Conservation (phyloP, 1,140 invertebrate species). For the Drosophila rufa region DNA sequence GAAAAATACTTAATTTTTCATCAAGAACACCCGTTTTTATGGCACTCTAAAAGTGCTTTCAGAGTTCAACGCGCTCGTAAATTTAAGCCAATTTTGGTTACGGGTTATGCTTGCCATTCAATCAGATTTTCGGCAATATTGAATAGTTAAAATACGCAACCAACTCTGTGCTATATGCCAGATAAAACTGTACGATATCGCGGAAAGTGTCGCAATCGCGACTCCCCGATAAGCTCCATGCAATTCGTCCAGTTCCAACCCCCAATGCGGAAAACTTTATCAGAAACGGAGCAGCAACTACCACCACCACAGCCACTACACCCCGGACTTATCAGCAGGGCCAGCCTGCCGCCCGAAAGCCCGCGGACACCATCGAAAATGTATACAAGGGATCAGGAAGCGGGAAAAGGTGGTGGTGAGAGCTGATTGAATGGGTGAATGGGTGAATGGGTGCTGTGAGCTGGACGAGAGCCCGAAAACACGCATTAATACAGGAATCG, state of each 20-base stretch:
- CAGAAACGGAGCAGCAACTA: slow-evolving; percentile 36
- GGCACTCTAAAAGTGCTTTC: neutral
- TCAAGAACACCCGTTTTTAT: neutral
- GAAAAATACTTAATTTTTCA: neutral
- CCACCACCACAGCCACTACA: slow-evolving; percentile 38
- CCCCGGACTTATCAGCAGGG: slow-evolving; percentile 38
- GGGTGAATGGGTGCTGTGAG: slow-evolving; percentile 25
- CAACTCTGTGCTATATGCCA: neutral
- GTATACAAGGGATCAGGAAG: slow-evolving; percentile 22
- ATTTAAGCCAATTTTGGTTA: neutral
- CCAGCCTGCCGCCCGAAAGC: slow-evolving; percentile 14
- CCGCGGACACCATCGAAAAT: slow-evolving; percentile 22
- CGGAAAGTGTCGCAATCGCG: slow-evolving; percentile 8
- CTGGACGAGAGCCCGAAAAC: slow-evolving; percentile 12
- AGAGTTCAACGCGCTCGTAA: neutral
- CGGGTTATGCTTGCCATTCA: neutral
- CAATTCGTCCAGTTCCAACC: slow-evolving; percentile 62
- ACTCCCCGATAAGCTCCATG: slow-evolving; percentile 44
- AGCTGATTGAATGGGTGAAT: slow-evolving; percentile 36
- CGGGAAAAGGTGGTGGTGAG: slow-evolving; percentile 36
- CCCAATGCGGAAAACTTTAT: slow-evolving; percentile 60
- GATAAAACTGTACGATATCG: slow-evolving; percentile 42
- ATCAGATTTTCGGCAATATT: slow-evolving; percentile 4
- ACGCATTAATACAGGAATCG: slow-evolving; percentile 18
- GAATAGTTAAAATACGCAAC: neutral